Conservation (phyloP, 37 sponge, comb jelly and placozoan species). For the Petrosia ficiformis region DNA sequence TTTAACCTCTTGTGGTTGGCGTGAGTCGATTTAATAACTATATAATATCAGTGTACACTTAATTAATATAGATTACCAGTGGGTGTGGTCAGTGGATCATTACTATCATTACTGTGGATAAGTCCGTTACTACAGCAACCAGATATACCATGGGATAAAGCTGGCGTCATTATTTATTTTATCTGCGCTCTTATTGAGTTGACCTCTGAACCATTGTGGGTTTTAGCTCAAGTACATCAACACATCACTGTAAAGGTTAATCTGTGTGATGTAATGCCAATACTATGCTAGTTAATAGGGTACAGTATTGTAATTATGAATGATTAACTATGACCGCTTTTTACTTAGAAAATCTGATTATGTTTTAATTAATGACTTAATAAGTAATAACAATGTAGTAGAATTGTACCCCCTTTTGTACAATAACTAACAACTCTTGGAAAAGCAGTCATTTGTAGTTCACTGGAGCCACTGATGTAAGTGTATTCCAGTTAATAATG, state of each 20-base stretch:
- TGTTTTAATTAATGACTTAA: no score
- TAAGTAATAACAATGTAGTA: no score
- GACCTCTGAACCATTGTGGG: constrained; percentile 78
- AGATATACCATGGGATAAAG: constrained; percentile 30
- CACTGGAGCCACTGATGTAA: no score
- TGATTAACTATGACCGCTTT: no score
- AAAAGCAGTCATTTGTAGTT: no score
- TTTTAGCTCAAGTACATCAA: constrained; percentile 57
- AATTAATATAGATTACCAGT: constrained; percentile 22
- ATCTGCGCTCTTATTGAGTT: constrained; percentile 75
- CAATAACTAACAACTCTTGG: no score
- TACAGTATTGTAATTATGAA: neutral
- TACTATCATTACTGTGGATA: constrained; percentile 57
- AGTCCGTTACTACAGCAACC: constrained; percentile 78
- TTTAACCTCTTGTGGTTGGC: constrained; percentile 75
- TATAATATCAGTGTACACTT: neutral
- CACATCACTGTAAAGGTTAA: constrained; percentile 73
- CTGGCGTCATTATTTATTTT: constrained; percentile 70
- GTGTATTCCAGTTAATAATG: no score
- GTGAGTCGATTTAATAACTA: constrained; percentile 29
- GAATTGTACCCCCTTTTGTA: no score
- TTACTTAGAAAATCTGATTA: no score
- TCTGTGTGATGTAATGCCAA: no score
- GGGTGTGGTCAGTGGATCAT: constrained; percentile 29
- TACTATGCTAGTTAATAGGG: neutral